phyloP scores from a whole-genome alignment of 2,113 vertebrate genomes.

The Barnardius zonarius region DNA sequence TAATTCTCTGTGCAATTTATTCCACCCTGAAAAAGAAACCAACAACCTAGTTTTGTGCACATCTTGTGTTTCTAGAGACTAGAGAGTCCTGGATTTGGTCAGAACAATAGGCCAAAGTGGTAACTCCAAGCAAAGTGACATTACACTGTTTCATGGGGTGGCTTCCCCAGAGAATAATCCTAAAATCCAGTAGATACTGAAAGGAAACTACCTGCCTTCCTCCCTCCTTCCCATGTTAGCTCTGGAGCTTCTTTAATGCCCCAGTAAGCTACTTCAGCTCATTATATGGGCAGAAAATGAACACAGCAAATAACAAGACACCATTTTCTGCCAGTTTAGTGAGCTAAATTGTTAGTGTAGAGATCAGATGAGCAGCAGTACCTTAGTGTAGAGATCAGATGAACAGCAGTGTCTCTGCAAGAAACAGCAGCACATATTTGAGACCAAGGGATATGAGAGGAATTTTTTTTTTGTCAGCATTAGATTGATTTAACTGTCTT shows the following conservation, averaged over 20 bases:
- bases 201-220: background rate
- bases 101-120: background rate
- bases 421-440: background rate
- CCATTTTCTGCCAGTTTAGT: constrained; percentile 12
- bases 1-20: background rate
- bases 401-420: background rate
- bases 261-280: background rate
- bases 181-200: background rate
- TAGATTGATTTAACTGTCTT: background rate
- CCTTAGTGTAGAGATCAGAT: background rate
- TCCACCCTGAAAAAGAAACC: background rate
- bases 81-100: background rate
- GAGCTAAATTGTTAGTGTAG: background rate
- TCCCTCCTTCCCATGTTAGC: background rate
- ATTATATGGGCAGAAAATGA: background rate
- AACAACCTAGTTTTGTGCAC: background rate
- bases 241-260: background rate
- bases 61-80: background rate
- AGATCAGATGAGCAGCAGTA: background rate
- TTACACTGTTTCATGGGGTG: background rate
- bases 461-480: background rate
- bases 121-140: background rate
- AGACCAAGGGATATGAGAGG: background rate
- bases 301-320: background rate
- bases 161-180: background rate